Evolutionary conservation across 2,888 invertebrate genomes (phyloP), one percentile per base, ranked within the genome.

Genomic region (Aradus depressus): DNA sequence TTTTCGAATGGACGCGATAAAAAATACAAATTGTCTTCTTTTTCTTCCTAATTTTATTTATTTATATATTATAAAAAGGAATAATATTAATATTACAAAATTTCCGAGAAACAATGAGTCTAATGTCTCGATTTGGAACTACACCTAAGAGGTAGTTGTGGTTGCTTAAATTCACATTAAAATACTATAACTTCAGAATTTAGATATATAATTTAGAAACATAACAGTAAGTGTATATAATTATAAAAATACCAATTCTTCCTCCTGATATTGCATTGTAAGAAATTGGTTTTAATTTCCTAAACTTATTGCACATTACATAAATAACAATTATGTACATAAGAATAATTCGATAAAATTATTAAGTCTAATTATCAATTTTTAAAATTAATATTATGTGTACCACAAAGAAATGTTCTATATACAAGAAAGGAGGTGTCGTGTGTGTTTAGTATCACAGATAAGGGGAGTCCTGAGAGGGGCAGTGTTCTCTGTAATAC

Each of bases 131-230:
- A n/a, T n/a, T n/a, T n/a, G n/a, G n/a, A n/a, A 47, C 47, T 47
- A 47, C 47, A 26, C 38, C 47, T 47, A 54, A 42, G 56, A 56
- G 56, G 56, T 56, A 56, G 56, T 52, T 52, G 23, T 56, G 56
- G n/a, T 56, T 56, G 56, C 54, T 54, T 55, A 45, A 47, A 45
- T 41, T 50, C 32, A 49, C 43, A 54, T 55, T 53, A 55, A 52
- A 55, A 55, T 52, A 55, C 55, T 44, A 50, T 50, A 50, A 55
- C 52, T 41, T 51, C 47, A 22, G 25, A 55, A 55, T 54, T 54
- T 47, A 54, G 51, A 51, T 49, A 54, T 38, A 54, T 50, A 51
- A 54, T 49, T 48, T 49, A 44, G 38, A 42, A 51, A 51, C 51
- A 43, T 37, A 43, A 49, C 42, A 47, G 37, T 47, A 47, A 6